These are phyloP conservation scores for Hypomecis punctinalis DNA, from an alignment of 2,888 invertebrate genomes.

Conservation along the genomic window DNA sequence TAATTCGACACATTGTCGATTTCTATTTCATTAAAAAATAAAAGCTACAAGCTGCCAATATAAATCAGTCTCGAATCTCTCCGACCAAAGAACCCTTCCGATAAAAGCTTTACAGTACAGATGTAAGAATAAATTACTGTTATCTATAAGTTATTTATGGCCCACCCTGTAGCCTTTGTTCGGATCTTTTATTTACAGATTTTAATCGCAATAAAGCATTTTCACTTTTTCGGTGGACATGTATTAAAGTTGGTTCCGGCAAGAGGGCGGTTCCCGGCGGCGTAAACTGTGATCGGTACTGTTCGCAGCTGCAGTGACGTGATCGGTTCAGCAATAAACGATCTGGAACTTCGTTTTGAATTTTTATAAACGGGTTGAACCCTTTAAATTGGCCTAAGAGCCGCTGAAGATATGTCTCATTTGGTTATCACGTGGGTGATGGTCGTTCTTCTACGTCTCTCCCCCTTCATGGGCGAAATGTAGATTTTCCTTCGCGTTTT, in stretches of 20 bases:
- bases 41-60: not conserved
- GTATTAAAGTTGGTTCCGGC: constrained; percentile 38
- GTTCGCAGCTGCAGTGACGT: constrained; percentile 11
- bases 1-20: not conserved
- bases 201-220: constrained; percentile 48
- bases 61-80: constrained; percentile 6
- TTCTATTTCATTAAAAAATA: not conserved
- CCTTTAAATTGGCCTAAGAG: too few relatives aligned
- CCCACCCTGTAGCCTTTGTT: constrained; percentile 42
- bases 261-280: constrained; percentile 33
- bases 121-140: constrained; percentile 28
- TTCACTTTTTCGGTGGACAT: constrained; percentile 39
- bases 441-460: too few relatives aligned
- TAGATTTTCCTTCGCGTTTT: too few relatives aligned
- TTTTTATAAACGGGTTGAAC: too few relatives aligned
- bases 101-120: constrained; percentile 13
- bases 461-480: too few relatives aligned
- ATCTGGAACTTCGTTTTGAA: not conserved
- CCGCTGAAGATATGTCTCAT: too few relatives aligned
- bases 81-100: not conserved
- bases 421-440: too few relatives aligned
- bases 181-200: constrained; percentile 46
- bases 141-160: constrained; percentile 40
- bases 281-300: constrained; percentile 19
- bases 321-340: not conserved